Base-by-base conservation (phyloP, 2,113 vertebrate species). In the Telmatochromis brichardi region DNA sequence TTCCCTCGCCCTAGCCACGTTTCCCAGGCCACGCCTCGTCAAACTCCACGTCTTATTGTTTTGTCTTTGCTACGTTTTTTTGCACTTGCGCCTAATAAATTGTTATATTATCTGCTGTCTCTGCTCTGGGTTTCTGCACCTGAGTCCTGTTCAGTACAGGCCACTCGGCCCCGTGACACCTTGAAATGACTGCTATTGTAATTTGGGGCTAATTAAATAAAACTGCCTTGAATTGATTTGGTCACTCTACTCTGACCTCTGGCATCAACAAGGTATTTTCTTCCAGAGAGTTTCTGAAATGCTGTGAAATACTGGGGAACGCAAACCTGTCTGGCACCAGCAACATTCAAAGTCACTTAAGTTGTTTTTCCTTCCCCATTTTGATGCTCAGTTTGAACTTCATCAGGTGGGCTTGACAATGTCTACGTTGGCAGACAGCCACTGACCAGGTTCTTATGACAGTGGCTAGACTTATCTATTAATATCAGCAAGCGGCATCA, bases 281-380 rank as follows among this genome's bases (percentile, higher is more conserved):
- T 63, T 17, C 17, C 31, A 63, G 58, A 19, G 15, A n/a, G 58
- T 63, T 63, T 63, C 31, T 63, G 58, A 11, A 4, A 63, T 63
- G 5, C 28, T 63, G 58, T 63, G 58, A 33, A 63, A 11, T 63
- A 63, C 28, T 63, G 17, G 53, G n/a, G n/a, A 35, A 11, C 9
- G 6, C 1, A 35, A 35, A 35, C 31, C 31, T 35, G 31, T 63
- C 6, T 63, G 58, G 6, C 17, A 63, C 58, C 58, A n/a, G 1
- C 58, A 35, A 6, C 35, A 42, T 71, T 73, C 68, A 45, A 45
- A 73, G 68, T 45, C 21, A 45, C 65, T 10, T 73, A 73, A 73
- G 7, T 26, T 42, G 21, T 14, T 42, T 73, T 73, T 73, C 21
- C 31, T 73, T 73, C 40, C 40, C 1, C 68, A 73, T 33, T 60